phyloP scores from a whole-genome alignment of 2,888 invertebrate species.

The Euplexia lucipara region DNA sequence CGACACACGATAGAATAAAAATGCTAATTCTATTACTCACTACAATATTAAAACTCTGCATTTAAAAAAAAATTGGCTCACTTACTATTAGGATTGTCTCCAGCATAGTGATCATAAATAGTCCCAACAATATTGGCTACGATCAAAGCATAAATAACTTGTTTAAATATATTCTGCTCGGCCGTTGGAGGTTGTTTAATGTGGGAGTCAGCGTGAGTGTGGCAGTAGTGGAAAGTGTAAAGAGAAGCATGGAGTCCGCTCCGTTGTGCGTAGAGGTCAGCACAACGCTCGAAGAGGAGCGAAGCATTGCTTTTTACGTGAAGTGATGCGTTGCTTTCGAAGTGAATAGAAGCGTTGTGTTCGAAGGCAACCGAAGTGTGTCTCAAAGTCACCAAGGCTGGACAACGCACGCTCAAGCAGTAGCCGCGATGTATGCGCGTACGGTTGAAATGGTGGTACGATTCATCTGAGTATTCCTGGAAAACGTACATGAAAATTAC shows the following conservation, averaged over 20 bases:
- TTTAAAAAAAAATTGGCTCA: too few relatives aligned
- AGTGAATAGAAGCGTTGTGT: constrained; percentile 31
- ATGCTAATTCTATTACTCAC: too few relatives aligned
- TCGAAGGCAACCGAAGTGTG: constrained; percentile 50
- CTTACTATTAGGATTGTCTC: constrained; percentile 59
- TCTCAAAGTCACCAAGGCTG: constrained; percentile 14
- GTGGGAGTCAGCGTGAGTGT: constrained; percentile 48
- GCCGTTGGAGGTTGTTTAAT: constrained; percentile 23
- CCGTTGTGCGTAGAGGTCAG: constrained; percentile 40
- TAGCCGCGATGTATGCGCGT: constrained; percentile 74
- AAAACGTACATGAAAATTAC: not conserved
- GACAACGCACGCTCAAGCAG: constrained; percentile 69
- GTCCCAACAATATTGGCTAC: constrained; percentile 66
- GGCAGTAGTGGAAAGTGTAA: constrained; percentile 62
- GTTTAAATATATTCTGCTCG: constrained; percentile 50
- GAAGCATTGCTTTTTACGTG: constrained; percentile 5
- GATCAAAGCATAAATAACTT: constrained; percentile 53
- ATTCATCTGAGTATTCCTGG: constrained; percentile 55
- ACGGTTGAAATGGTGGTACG: constrained; percentile 61
- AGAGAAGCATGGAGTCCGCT: constrained; percentile 60
- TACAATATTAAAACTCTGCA: too few relatives aligned
- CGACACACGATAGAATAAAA: too few relatives aligned
- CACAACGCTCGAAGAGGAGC: constrained; percentile 62
- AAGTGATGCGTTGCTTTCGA: constrained; percentile 42
- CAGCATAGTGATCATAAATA: constrained; percentile 54